phyloP scores from a whole-genome alignment of 2,797 vertebrate species.

The Tarsius wallacei region DNA sequence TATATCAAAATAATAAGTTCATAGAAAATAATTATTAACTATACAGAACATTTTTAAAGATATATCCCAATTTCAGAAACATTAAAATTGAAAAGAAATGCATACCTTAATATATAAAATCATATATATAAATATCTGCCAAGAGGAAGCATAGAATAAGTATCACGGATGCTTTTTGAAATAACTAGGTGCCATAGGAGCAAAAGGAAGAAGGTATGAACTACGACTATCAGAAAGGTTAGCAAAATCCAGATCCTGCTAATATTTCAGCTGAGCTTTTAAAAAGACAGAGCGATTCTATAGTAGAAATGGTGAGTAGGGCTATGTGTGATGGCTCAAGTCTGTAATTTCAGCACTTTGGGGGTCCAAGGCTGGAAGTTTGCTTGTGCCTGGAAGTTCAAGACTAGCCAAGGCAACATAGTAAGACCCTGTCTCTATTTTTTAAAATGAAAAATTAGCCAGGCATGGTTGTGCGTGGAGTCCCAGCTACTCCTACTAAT shows the following conservation, averaged over 20 bases:
- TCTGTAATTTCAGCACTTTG: too few species aligned
- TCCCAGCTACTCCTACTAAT: too few species aligned
- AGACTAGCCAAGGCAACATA: too few species aligned
- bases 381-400: too few species aligned
- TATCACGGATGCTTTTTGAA: not conserved
- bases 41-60: not conserved
- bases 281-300: not conserved
- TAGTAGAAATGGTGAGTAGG: not conserved
- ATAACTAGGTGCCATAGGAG: not conserved
- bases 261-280: not conserved
- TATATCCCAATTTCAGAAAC: not conserved
- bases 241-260: not conserved
- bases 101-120: conserved; percentile 6
- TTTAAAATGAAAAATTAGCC: too few species aligned
- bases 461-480: too few species aligned
- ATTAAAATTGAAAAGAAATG: not conserved
- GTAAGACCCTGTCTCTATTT: too few species aligned
- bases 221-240: not conserved
- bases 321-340: too few species aligned
- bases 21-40: not conserved
- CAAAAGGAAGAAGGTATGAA: not conserved
- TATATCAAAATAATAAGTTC: conserved; percentile 13
- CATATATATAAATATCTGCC: not conserved
- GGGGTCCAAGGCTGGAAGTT: too few species aligned
- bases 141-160: not conserved